phyloP scores from a whole-genome alignment of 92 coral and sea anemone species.

The Heteractis magnifica region DNA sequence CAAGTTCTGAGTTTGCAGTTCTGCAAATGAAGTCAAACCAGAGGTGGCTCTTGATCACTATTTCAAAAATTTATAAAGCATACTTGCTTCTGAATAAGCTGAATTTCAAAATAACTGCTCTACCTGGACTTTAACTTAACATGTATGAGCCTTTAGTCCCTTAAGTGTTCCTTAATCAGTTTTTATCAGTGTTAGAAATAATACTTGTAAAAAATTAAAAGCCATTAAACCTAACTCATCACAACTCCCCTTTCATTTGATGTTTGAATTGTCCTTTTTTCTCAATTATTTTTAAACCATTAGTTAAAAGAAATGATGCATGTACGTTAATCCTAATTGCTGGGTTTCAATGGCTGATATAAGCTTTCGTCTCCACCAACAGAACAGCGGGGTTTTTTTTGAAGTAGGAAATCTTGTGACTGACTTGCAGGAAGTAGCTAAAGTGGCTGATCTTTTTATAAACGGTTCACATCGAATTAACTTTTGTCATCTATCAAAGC shows the following conservation, averaged over 20 bases:
- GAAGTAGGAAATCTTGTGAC: not conserved
- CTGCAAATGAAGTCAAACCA: slow-evolving; percentile 8
- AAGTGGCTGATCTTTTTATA: no score
- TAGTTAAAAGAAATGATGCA: not conserved
- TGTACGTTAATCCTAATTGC: not conserved
- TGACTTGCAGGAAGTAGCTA: not conserved
- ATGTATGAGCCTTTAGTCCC: not conserved
- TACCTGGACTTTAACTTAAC: not conserved
- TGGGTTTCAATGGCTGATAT: not conserved
- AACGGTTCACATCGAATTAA: no score
- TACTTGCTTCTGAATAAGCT: not conserved
- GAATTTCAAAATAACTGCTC: not conserved
- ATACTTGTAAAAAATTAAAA: not conserved
- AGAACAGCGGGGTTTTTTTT: not conserved
- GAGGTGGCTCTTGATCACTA: slow-evolving; percentile 28
- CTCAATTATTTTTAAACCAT: not conserved
- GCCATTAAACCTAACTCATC: not conserved
- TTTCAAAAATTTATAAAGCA: slow-evolving; percentile 17
- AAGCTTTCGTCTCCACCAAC: not conserved
- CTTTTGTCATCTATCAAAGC: not conserved
- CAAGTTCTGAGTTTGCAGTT: not conserved
- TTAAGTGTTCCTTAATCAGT: not conserved
- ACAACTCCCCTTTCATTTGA: not conserved
- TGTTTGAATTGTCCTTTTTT: not conserved
- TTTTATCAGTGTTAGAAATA: not conserved